phyloP scores from a whole-genome alignment of 2,113 vertebrate species.

The Laticauda colubrina region DNA sequence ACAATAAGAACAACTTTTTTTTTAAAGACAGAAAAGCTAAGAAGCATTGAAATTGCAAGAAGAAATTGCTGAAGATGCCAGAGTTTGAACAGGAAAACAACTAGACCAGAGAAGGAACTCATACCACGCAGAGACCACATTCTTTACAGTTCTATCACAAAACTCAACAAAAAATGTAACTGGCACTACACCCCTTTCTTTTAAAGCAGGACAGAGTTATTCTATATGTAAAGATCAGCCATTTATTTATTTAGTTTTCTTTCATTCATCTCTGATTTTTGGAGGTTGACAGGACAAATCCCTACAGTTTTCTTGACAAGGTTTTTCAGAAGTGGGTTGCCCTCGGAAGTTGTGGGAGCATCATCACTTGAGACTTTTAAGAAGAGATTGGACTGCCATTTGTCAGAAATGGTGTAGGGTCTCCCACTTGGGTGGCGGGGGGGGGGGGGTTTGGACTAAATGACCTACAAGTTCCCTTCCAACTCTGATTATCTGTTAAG shows the following conservation, averaged over 20 bases:
- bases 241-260: background rate
- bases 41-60: background rate
- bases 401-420: too few species aligned
- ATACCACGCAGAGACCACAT: background rate
- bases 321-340: background rate
- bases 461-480: too few species aligned
- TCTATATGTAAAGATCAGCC: background rate
- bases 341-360: too few species aligned
- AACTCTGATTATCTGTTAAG: too few species aligned
- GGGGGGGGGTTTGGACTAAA: too few species aligned
- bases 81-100: background rate
- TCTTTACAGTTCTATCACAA: background rate
- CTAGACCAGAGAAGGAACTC: background rate
- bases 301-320: background rate
- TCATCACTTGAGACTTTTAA: too few species aligned
- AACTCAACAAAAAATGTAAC: background rate
- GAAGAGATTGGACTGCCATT: too few species aligned
- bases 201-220: background rate
- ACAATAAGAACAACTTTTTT: background rate
- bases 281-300: background rate
- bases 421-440: too few species aligned
- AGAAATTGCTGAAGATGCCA: background rate
- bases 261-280: background rate
- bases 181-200: background rate
- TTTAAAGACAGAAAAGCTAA: background rate